phyloP scores from a whole-genome alignment of 2,797 vertebrate genomes.

The Liasis olivaceus region DNA sequence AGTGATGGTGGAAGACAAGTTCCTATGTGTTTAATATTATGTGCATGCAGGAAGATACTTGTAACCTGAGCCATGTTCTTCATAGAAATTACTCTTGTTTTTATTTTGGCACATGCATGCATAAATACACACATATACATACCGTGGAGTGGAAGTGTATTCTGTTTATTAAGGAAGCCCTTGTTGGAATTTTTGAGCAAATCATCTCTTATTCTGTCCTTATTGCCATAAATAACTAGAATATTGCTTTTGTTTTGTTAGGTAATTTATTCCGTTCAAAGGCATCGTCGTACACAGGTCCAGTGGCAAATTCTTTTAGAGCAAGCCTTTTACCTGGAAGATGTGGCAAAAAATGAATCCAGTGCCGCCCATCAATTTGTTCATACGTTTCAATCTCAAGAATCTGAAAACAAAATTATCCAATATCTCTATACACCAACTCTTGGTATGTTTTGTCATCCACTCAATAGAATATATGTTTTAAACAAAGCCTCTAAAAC shows the following conservation, averaged over 20 bases:
- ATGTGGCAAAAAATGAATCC: constrained; percentile 93
- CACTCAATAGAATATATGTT: neutral
- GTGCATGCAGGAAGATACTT: neutral
- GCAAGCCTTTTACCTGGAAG: constrained; percentile 93
- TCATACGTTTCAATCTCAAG: constrained; percentile 86
- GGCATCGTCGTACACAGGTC: constrained; percentile 91
- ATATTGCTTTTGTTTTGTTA: constrained; percentile 58
- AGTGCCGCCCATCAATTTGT: constrained; percentile 88
- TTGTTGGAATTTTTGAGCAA: neutral
- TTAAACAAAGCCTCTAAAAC: neutral
- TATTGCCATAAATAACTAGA: constrained; percentile 24
- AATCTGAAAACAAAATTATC: constrained; percentile 82
- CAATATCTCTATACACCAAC: constrained; percentile 88
- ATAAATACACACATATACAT: neutral
- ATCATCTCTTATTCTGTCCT: neutral
- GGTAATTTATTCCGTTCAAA: constrained; percentile 96
- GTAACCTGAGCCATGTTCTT: neutral
- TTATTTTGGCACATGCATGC: neutral
- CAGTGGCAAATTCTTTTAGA: constrained; percentile 96
- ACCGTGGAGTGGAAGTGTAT: neutral
- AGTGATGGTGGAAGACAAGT: neutral
- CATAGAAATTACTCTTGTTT: neutral
- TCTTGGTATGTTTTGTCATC: constrained; percentile 78
- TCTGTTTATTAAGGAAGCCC: neutral
- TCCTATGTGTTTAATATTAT: neutral